These are phyloP conservation scores for Iselma pallidipennis DNA, from an alignment of 2,888 invertebrate species.

Conservation along the genomic window DNA sequence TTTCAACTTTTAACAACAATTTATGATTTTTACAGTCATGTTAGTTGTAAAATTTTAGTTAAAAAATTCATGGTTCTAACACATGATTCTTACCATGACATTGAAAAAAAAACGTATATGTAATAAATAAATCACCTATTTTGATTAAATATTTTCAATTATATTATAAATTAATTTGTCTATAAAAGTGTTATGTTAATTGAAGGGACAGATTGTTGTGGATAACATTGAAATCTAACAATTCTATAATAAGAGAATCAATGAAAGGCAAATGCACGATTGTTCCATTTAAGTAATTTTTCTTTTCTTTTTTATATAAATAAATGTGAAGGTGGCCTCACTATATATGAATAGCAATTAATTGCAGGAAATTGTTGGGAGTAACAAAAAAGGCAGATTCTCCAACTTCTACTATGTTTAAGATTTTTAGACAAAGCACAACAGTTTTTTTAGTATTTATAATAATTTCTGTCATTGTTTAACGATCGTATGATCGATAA, in stretches of 20 bases:
- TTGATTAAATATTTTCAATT: not conserved
- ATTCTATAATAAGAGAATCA: not conserved
- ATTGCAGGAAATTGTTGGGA: not conserved
- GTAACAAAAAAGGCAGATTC: too few relatives aligned
- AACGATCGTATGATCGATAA: not conserved
- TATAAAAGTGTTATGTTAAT: not conserved
- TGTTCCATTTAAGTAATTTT: not conserved
- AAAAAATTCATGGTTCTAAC: not conserved
- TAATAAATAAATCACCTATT: not conserved
- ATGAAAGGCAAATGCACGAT: slow-evolving; percentile 2
- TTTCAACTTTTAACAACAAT: not conserved
- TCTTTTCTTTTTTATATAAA: not conserved
- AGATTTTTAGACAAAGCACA: too few relatives aligned
- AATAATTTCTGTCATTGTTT: not conserved
- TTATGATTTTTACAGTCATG: not conserved
- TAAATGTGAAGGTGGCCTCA: not conserved
- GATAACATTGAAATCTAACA: not conserved
- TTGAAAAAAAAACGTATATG: not conserved
- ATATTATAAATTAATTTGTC: not conserved
- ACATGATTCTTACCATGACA: slow-evolving; percentile 5
- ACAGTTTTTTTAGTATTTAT: too few relatives aligned
- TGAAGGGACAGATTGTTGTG: not conserved
- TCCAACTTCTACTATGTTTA: too few relatives aligned
- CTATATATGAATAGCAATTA: not conserved
- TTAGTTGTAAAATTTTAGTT: not conserved